Conservation (phyloP, 2,113 vertebrate genomes). For the Phocoena sinus region DNA sequence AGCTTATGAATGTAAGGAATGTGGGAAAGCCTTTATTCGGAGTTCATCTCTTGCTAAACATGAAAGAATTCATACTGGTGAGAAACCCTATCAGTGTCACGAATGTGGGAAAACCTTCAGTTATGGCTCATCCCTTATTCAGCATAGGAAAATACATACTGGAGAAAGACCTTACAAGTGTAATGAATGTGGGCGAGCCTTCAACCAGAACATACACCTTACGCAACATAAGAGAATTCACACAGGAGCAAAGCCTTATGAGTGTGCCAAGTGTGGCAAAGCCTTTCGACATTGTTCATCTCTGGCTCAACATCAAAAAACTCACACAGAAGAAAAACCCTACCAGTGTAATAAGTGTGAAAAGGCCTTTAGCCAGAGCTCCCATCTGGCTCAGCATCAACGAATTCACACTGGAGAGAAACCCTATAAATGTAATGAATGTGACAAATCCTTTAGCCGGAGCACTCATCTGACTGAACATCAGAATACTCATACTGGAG, state of each 20-base stretch:
- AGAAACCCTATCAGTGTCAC: slow-evolving; percentile 69
- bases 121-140: slow-evolving; percentile 70
- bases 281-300: slow-evolving; percentile 71
- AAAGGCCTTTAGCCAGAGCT: slow-evolving; percentile 63
- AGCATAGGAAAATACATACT: slow-evolving; percentile 72
- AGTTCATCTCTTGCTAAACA: slow-evolving; percentile 70
- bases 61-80: slow-evolving; percentile 70
- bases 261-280: slow-evolving; percentile 64
- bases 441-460: slow-evolving; percentile 54
- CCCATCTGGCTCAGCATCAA: slow-evolving; percentile 66
- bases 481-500: slow-evolving; percentile 42
- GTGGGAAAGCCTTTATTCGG: slow-evolving; percentile 70
- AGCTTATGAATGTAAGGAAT: slow-evolving; percentile 66
- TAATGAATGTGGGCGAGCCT: slow-evolving; percentile 66
- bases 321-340: slow-evolving; percentile 68
- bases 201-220: slow-evolving; percentile 75
- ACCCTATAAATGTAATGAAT: slow-evolving; percentile 41
- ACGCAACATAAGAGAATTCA: slow-evolving; percentile 71
- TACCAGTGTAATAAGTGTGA: slow-evolving; percentile 61
- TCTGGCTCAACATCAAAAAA: slow-evolving; percentile 73
- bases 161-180: slow-evolving; percentile 73
- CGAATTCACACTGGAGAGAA: slow-evolving; percentile 62
- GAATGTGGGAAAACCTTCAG: slow-evolving; percentile 72
- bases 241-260: slow-evolving; percentile 69
- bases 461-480: slow-evolving; percentile 59